A percentile compares a stretch with the other conserved stretches of the same genome.
Conservation (phyloP, 2,113 vertebrate species). For the Hydropotes inermis region DNA sequence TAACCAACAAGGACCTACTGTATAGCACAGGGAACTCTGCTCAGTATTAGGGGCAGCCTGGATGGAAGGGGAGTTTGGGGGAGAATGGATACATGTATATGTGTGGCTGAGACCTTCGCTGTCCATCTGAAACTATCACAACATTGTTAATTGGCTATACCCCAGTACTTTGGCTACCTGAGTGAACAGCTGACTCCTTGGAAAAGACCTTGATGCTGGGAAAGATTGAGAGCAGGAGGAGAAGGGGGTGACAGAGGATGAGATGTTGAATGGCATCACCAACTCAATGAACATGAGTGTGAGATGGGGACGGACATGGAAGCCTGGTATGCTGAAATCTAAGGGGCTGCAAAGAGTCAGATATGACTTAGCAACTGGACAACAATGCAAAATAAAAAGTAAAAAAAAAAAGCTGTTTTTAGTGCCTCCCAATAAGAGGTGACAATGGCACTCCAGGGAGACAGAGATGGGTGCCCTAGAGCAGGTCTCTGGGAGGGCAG, state of each 20-base stretch:
- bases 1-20: not conserved
- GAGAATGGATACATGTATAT: not conserved
- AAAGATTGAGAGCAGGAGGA: not conserved
- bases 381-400: not conserved
- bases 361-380: not conserved
- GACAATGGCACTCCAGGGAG: fast-evolving
- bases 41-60: not conserved
- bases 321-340: not conserved
- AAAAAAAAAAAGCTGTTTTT: not conserved
- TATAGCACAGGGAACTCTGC: not conserved
- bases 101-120: not conserved
- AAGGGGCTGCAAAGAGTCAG: not conserved
- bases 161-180: not conserved
- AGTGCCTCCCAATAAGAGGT: not conserved
- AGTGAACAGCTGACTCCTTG: not conserved
- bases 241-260: not conserved
- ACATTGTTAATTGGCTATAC: not conserved
- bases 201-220: not conserved
- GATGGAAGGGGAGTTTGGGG: not conserved
- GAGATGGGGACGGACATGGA: not conserved
- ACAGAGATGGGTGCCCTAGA: not conserved
- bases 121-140: not conserved
- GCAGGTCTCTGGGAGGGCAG: not conserved
- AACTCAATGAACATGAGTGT: not conserved
- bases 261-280: not conserved